Base-by-base conservation (phyloP, 1,140 invertebrate species). In the Sinonovacula constricta region DNA sequence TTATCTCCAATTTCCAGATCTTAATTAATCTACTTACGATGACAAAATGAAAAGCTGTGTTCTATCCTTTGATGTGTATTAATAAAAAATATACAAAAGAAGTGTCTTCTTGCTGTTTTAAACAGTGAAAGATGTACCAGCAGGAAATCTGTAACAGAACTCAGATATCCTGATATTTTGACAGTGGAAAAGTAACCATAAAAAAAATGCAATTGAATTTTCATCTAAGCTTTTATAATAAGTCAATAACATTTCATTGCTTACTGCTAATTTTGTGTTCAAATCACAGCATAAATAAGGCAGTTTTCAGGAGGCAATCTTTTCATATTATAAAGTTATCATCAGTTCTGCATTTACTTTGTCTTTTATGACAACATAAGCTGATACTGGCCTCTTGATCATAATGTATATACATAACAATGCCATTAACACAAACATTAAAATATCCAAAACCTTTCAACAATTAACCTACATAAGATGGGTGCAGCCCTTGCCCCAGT, bases 401-500 rank as follows among this genome's bases (percentile, higher is more conserved):
- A 12, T 49, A n/a, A 10, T 49, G 45, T 49, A 12, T n/a, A 12
- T 10, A n/a, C 45, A 10, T 49, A 49, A 49, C n/a, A n/a, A 12
- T 10, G n/a, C 45, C 45, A 10, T 49, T 12, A 49, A n/a, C 45
- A 49, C 10, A 12, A 49, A 12, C n/a, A 49, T 12, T 12, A 49
- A 49, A 49, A 10, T 12, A 49, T 10, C 10, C 45, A 49, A 67
- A 24, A 49, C 3, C 7, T 66, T 53, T 18, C 14, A 18, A 18
- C 10, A 7, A 49, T 34, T 51, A 10, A 82, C 85, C 93, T 92
- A 96, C 95, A 97, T 92, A 65, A 97, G 93, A 92, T 97, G 96
- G 10, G 96, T 97, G 89, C 95, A 96, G 53, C 87, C 86, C 51
- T 89, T 87, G 66, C 93, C 92, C 95, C 95, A 97, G 91, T 96